Evolutionary conservation across 2,113 vertebrate species (phyloP).

Genomic region (Oophaga pumilio): DNA sequence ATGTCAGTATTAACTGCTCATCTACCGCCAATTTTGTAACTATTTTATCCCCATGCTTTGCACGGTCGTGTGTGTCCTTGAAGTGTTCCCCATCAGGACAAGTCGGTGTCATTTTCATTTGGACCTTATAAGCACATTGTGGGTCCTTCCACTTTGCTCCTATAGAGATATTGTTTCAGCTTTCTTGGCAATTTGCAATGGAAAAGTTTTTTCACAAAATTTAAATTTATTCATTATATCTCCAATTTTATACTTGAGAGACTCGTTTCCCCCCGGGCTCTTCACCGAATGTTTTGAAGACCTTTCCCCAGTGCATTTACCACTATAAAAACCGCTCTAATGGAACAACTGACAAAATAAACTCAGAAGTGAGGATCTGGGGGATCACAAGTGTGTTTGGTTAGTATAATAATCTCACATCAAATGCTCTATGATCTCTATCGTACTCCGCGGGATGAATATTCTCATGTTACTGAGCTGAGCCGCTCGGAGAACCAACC

Average conservation of each 20-base stretch:
- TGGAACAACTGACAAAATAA: conserved; percentile 36
- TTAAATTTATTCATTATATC: conserved; percentile 69
- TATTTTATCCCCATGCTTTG: background rate
- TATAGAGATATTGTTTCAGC: conserved; percentile 54
- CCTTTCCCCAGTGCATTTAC: conserved; percentile 19
- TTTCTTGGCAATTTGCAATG: conserved; percentile 69
- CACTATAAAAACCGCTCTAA: conserved; percentile 16
- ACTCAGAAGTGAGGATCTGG: conserved; percentile 1
- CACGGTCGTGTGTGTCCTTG: background rate
- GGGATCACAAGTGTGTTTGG: conserved; percentile 13
- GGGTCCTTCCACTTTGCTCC: background rate
- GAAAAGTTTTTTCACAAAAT: conserved; percentile 73
- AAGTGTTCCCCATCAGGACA: background rate
- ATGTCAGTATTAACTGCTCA: too few relatives aligned
- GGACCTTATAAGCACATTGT: conserved; percentile 16
- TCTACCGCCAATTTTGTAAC: too few relatives aligned
- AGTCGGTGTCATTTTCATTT: background rate
- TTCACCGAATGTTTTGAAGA: conserved; percentile 27
- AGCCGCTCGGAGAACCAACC: background rate
- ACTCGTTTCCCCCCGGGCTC: conserved; percentile 66
- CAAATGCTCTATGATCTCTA: conserved; percentile 39
- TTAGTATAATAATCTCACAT: conserved; percentile 35
- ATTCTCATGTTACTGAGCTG: background rate
- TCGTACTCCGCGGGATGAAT: background rate
- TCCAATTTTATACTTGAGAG: conserved; percentile 68